Conservation (phyloP, 2,113 vertebrate species). For the Chlorodrepanis virens region DNA sequence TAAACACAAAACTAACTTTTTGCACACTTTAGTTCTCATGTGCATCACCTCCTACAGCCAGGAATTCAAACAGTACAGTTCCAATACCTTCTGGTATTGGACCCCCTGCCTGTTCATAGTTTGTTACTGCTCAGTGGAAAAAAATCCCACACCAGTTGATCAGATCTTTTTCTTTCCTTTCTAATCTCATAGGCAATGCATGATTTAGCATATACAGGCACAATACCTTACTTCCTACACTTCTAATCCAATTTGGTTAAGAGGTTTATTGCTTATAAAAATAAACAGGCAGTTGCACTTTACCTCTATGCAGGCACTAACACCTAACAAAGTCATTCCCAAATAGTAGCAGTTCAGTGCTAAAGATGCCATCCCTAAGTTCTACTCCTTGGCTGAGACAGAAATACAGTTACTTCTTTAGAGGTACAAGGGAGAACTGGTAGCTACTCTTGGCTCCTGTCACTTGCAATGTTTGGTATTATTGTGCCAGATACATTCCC, state of each 20-base stretch:
- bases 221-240: neutral
- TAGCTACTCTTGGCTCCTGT: neutral
- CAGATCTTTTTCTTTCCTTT: neutral
- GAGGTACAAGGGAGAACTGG: neutral
- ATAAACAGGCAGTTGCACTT: neutral
- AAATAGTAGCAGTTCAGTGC: neutral
- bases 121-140: neutral
- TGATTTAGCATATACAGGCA: neutral
- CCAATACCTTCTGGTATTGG: neutral
- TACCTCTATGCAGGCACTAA: neutral
- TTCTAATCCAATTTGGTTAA: constrained; percentile 44
- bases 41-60: neutral
- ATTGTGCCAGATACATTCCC: neutral
- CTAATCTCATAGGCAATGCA: neutral
- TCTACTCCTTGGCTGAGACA: neutral
- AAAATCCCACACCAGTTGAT: neutral
- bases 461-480: neutral
- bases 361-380: neutral
- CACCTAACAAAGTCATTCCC: neutral
- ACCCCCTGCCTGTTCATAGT: neutral
- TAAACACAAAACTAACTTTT: neutral
- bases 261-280: constrained; percentile 46
- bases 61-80: neutral
- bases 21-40: neutral
- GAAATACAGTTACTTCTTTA: neutral